phyloP scores from a whole-genome alignment of 2,797 vertebrate species.

The Parambassis ranga region DNA sequence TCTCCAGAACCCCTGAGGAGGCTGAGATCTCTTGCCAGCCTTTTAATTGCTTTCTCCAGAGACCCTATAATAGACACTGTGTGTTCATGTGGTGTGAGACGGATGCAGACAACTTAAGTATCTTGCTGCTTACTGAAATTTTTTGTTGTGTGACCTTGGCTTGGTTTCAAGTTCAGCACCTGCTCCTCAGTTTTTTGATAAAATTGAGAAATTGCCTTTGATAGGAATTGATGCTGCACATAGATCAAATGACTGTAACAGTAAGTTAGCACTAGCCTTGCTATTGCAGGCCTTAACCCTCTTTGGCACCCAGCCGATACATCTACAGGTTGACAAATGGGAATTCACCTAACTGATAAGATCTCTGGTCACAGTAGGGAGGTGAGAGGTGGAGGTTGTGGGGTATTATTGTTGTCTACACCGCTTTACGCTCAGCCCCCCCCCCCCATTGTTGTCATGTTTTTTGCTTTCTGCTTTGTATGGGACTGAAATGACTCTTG shows the following conservation, averaged over 20 bases:
- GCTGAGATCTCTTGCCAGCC: conserved; percentile 35
- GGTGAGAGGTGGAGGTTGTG: not conserved
- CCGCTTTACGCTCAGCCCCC: too few relatives aligned
- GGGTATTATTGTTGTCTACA: not conserved
- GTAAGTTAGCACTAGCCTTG: conserved; percentile 41
- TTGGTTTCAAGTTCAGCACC: conserved; percentile 18
- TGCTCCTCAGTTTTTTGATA: not conserved
- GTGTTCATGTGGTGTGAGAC: conserved; percentile 27
- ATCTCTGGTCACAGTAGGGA: conserved; percentile 12
- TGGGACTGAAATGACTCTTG: conserved; percentile 47
- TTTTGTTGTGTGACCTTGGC: not conserved
- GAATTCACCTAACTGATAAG: conserved; percentile 35
- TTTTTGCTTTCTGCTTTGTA: conserved; percentile 3
- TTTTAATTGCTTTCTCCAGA: conserved; percentile 63
- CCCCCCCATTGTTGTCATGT: not conserved
- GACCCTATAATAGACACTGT: conserved; percentile 35
- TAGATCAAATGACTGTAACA: conserved; percentile 25
- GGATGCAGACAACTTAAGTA: not conserved
- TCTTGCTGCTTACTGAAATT: conserved; percentile 11
- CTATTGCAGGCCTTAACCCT: conserved; percentile 30
- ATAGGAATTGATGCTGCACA: not conserved
- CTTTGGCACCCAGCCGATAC: conserved; percentile 32
- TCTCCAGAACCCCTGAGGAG: conserved; percentile 27
- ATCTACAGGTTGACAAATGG: conserved; percentile 35
- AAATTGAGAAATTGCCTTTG: not conserved